Conservation (phyloP, 2,888 invertebrate genomes). For the Stenodera caucasica region DNA sequence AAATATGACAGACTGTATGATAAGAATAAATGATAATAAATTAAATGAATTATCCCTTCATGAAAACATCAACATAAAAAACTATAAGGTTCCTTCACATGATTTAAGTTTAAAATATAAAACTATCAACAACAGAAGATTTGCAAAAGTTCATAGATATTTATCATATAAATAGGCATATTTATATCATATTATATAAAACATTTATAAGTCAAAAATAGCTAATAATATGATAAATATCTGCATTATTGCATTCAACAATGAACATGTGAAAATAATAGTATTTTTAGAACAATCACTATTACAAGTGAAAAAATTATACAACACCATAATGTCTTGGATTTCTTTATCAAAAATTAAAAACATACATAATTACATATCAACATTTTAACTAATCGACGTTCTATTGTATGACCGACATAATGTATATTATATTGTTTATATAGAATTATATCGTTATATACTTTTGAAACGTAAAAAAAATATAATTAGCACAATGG, state of each 20-base stretch:
- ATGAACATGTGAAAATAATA: not conserved
- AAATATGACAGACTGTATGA: not conserved
- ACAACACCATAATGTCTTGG: not conserved
- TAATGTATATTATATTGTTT: not conserved
- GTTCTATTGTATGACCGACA: constrained; percentile 15
- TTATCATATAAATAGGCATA: not conserved
- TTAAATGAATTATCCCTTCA: constrained; percentile 2
- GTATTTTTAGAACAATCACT: not conserved
- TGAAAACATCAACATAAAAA: constrained; percentile 6
- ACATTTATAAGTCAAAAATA: not conserved
- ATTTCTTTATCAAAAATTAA: not conserved
- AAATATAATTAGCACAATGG: constrained; percentile 39
- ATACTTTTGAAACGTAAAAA: constrained; percentile 34
- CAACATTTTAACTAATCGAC: constrained; percentile 13
- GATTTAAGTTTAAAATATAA: not conserved
- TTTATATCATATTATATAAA: not conserved
- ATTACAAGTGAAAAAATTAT: not conserved
- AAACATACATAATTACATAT: not conserved
- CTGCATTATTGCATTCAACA: not conserved
- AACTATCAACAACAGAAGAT: constrained; percentile 6
- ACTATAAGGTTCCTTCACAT: not conserved
- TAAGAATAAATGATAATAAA: constrained; percentile 12
- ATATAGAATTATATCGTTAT: not conserved
- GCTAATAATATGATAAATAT: not conserved
- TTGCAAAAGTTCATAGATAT: not conserved